Evolutionary conservation across 2,113 vertebrate genomes (phyloP).

Genomic region (Notechis scutatus): DNA sequence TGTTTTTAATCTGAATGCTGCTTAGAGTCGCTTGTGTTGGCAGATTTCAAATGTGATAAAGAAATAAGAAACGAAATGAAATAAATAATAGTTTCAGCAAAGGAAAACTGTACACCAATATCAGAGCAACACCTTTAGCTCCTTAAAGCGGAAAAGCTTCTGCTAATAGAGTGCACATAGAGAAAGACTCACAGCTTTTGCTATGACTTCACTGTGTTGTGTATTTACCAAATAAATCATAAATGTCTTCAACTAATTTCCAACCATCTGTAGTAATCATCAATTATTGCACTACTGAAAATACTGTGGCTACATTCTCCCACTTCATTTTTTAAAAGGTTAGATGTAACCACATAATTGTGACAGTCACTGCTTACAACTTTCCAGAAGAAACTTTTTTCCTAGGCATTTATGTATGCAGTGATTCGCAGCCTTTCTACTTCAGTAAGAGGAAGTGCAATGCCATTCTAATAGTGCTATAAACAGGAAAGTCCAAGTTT

Average conservation of each 20-base stretch:
- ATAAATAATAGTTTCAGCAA: not conserved
- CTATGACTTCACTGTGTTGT: conserved; percentile 44
- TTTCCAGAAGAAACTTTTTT: conserved; percentile 12
- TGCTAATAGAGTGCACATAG: conserved; percentile 47
- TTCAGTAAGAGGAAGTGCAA: conserved; percentile 34
- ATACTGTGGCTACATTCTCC: conserved; percentile 10
- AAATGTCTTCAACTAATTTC: conserved; percentile 50
- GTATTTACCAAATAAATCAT: conserved; percentile 49
- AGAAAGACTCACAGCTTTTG: conserved; percentile 46
- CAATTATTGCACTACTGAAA: conserved; percentile 37
- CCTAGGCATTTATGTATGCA: not conserved
- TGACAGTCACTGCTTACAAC: conserved; percentile 27
- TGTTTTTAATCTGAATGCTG: not conserved
- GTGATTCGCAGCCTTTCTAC: not conserved
- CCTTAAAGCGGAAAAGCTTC: conserved; percentile 31
- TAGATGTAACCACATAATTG: conserved; percentile 35
- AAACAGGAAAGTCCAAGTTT: conserved; percentile 32
- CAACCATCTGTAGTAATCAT: conserved; percentile 40
- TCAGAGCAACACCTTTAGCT: not conserved
- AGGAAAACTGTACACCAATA: not conserved
- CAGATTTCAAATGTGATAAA: not conserved
- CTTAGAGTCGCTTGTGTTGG: not conserved
- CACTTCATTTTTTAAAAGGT: not conserved
- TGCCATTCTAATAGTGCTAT: conserved; percentile 51
- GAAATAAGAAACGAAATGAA: not conserved